These are phyloP conservation scores for Bruchidius siliquastri DNA, from an alignment of 2,888 invertebrate genomes.

Conservation along the genomic window DNA sequence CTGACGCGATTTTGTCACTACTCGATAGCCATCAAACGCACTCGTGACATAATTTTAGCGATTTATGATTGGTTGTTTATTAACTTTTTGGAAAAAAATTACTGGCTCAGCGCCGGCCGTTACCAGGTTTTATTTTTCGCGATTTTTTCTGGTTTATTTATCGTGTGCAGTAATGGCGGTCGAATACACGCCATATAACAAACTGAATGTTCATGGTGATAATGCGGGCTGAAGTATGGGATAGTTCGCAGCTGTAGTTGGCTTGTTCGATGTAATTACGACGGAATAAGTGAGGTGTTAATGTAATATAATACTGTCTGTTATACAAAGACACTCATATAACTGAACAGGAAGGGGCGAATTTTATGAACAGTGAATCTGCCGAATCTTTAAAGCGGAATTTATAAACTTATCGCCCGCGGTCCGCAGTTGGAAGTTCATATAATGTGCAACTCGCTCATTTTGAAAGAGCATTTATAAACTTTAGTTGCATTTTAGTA, in stretches of 20 bases:
- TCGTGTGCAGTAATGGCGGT: neutral
- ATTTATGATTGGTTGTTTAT: slow-evolving; percentile 8
- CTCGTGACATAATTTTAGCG: slow-evolving; percentile 10
- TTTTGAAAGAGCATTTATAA: no score
- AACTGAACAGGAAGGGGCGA: no score
- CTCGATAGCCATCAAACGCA: slow-evolving; percentile 11
- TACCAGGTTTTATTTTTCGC: neutral
- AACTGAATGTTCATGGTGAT: neutral
- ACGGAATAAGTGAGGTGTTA: no score
- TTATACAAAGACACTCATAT: no score
- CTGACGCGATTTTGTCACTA: slow-evolving; percentile 13
- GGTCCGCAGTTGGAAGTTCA: no score
- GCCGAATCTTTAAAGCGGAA: no score
- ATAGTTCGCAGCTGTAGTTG: neutral
- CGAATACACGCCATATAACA: neutral
- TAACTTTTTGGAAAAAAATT: slow-evolving; percentile 5
- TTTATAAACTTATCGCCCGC: no score
- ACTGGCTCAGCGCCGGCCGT: neutral
- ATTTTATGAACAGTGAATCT: no score
- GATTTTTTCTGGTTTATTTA: neutral
- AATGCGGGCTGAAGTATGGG: neutral
- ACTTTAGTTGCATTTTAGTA: no score
- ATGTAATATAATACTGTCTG: no score
- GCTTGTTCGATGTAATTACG: no score
- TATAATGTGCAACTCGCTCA: no score